Evolutionary conservation across 2,113 vertebrate genomes (phyloP), one percentile per base, ranked within the genome.

Genomic region (Nestor notabilis): DNA sequence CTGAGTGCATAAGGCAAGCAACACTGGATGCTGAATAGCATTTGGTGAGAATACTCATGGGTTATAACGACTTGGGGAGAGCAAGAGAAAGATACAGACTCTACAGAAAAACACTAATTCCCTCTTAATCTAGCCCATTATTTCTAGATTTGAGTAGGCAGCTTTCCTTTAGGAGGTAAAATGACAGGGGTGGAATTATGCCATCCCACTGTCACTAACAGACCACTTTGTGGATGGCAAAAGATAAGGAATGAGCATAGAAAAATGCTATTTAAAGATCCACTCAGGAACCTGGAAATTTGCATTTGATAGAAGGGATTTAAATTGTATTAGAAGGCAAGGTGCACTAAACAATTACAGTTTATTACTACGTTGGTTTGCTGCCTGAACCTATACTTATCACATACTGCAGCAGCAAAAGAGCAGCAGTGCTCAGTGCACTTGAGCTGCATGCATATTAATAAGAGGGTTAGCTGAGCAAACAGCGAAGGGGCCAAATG

Each of bases 301-400:
- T 97, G 92, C 96, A 98, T 97, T 95, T 95, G 93, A 95, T 52
- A 96, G 94, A 97, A 96, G 68, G 94, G 94, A 97, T 97, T 97
- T 97, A 92, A 96, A 96, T 78, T 94, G 89, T 75, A 95, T 75
- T 87, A 95, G 95, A 96, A 97, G 79, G 92, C 81, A 95, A 97
- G 96, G 91, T 95, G 94, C 85, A 95, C 84, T 53, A 84, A 97
- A 98, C 95, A 98, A 97, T 83, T 95, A 93, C 83, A 90, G 89
- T 93, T 95, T 95, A 91, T 94, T 94, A 82, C 89, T 75, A n/a
- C 53, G 79, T 70, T 97, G 97, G 94, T 95, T 95, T 35, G 65
- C 55, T 97, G 96, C 93, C 96, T 96, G 93, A 96, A 91, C 83
- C 88, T 86, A 17, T 56, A 95, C 91, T 96, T 95, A 93, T 95